Evolutionary conservation across 2,888 invertebrate species (phyloP).

Genomic region (Lasius platythorax): DNA sequence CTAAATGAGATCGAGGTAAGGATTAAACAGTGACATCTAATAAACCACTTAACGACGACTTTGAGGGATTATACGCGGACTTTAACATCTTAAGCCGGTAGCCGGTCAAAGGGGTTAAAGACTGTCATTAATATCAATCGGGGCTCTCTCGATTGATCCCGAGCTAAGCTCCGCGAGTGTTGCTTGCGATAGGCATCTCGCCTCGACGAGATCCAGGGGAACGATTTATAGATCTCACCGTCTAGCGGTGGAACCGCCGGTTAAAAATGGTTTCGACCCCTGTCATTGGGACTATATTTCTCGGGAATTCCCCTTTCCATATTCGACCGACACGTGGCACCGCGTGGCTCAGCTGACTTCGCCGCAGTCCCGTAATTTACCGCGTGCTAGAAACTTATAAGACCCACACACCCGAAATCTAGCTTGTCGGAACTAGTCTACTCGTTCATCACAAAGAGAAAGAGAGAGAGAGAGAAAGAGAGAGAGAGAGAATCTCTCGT

Average conservation of each 20-base stretch:
- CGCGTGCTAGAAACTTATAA: constrained; percentile 55
- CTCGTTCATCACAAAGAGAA: neutral
- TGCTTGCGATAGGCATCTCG: constrained; percentile 56
- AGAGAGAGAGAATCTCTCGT: neutral
- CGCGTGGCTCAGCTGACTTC: constrained; percentile 73
- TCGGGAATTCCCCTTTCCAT: constrained; percentile 71
- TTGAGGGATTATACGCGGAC: constrained; percentile 50
- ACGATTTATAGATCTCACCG: constrained; percentile 75
- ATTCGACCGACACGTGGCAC: constrained; percentile 74
- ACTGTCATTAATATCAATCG: constrained; percentile 78
- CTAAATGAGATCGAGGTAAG: constrained; percentile 13
- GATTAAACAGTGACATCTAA: constrained; percentile 13
- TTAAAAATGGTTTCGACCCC: constrained; percentile 79
- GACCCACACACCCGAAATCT: constrained; percentile 22
- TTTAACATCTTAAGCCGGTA: constrained; percentile 54
- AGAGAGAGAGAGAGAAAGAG: neutral
- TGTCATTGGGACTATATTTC: constrained; percentile 80
- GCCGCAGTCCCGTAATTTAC: constrained; percentile 65
- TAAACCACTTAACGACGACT: constrained; percentile 48
- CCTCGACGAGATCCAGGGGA: constrained; percentile 66
- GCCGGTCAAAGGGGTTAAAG: constrained; percentile 70
- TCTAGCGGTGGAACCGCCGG: constrained; percentile 58
- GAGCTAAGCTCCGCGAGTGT: constrained; percentile 55
- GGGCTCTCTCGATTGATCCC: constrained; percentile 70
- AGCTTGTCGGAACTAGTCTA: constrained; percentile 41